A percentile compares a stretch with the other conserved stretches of the same genome.
Conservation (phyloP, 2,888 invertebrate genomes). For the Nomada lathburiana region DNA sequence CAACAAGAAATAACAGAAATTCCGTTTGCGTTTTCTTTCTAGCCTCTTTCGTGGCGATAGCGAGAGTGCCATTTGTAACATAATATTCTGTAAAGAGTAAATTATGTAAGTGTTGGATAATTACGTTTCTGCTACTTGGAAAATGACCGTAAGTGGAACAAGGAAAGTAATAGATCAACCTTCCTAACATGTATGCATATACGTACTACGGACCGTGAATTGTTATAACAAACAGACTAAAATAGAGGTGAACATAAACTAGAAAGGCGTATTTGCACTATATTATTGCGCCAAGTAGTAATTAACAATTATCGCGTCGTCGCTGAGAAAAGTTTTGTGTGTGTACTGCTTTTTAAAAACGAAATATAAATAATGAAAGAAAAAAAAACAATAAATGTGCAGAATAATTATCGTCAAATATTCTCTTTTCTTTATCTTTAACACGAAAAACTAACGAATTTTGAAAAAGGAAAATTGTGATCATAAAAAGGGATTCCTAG, state of each 20-base stretch:
- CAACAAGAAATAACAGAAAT: no score
- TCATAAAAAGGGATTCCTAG: background rate
- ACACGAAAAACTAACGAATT: background rate
- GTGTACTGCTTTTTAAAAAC: no score
- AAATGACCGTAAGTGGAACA: background rate
- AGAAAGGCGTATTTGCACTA: background rate
- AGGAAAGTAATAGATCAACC: slow-evolving; percentile 4
- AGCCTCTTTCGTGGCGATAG: no score
- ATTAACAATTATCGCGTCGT: background rate
- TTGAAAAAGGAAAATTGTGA: background rate
- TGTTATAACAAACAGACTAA: slow-evolving; percentile 7
- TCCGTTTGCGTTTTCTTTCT: no score
- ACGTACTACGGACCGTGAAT: background rate
- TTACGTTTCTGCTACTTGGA: background rate
- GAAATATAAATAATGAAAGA: no score
- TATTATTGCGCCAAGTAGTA: slow-evolving; percentile 1
- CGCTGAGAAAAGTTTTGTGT: background rate
- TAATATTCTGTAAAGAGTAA: background rate
- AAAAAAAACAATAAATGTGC: no score
- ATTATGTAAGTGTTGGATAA: background rate
- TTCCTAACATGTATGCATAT: background rate
- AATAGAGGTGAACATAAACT: background rate
- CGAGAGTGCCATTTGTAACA: no score
- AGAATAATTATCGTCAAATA: no score
- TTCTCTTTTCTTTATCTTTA: no score